Evolutionary conservation across 1,140 invertebrate genomes (phyloP), one percentile per base, ranked within the genome.

Genomic region (Drosophila mauritiana): DNA sequence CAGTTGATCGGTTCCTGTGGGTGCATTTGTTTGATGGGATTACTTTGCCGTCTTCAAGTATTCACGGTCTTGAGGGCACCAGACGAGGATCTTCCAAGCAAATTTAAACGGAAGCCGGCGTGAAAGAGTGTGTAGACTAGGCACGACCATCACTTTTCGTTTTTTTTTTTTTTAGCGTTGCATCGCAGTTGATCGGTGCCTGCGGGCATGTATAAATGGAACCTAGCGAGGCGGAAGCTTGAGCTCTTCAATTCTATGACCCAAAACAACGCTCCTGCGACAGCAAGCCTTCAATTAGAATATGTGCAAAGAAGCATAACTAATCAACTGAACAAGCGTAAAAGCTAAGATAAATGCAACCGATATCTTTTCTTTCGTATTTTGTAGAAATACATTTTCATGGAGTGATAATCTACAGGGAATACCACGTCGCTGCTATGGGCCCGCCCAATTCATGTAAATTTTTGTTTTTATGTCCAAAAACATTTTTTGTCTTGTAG

Each of bases 131-230:
- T 39, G 45, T 68, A 67, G 59, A 64, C 45, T 43, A 51, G 59
- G 59, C 13, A 42, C 45, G 20, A 42, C 37, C 56, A 75, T 56
- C 52, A 75, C 73, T 72, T 88, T 78, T 64, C 56, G 75, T 83
- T 79, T 79, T 52, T 81, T 86, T 86, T 82, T 48, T 15, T 22
- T 22, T 22, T 78, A 91, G 90, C 85, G 62, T 78, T 88, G 77
- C 75, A 63, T 58, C 69, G 72, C 85, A 91, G 90, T 91, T 90
- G 90, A 91, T 31, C 90, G 75, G 90, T 91, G 67, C 90, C 90
- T 91, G 90, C 72, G 75, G 64, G 72, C 62, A 64, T 62, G 37
- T 40, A 42, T 52, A 43, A 45, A 17, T 10, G 22, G n/a, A 17
- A 37, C 2, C 57, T 22, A 31, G 15, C 12, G 22, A 10, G 22